Percentiles rank a stretch among this genome's conserved stretches.
Conservation (phyloP, 2,113 vertebrate species). For the Ammodytes dubius region DNA sequence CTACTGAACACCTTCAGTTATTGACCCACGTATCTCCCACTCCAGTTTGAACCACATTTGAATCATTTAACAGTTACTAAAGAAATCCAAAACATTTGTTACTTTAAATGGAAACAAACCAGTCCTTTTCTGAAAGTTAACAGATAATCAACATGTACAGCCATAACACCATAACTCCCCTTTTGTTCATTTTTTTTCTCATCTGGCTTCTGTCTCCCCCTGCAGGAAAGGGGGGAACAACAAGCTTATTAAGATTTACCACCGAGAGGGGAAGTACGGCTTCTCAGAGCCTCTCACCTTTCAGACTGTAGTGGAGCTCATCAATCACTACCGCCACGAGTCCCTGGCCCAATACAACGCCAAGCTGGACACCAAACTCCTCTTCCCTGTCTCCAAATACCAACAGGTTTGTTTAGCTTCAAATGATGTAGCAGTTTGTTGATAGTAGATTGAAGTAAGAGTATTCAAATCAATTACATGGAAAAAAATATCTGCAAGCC, state of each 20-base stretch:
- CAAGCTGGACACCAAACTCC: slow-evolving; percentile 95
- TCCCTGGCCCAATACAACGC: slow-evolving; percentile 98
- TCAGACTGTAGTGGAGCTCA: slow-evolving; percentile 95
- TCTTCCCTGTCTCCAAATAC: slow-evolving; percentile 96
- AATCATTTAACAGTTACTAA: not conserved
- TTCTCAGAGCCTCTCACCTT: slow-evolving; percentile 98
- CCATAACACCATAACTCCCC: not conserved
- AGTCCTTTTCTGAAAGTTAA: not conserved
- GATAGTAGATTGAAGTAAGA: not conserved
- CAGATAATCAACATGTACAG: not conserved
- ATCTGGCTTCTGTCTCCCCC: slow-evolving; percentile 50
- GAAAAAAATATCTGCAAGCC: not conserved
- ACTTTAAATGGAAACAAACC: not conserved
- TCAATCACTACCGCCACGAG: slow-evolving; percentile 97
- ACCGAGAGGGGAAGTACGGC: slow-evolving; percentile 93
- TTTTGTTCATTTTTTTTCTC: not conserved
- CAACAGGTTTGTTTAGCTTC: slow-evolving; percentile 90
- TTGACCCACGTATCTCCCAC: not conserved
- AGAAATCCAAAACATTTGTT: not conserved
- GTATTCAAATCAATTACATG: not conserved
- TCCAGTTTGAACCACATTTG: not conserved
- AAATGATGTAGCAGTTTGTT: not conserved
- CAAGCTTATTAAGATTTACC: slow-evolving; percentile 99
- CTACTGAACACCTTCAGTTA: not conserved
- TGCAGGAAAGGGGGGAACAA: slow-evolving; percentile 99